Evolutionary conservation across 2,797 vertebrate genomes (phyloP).

Genomic region (Champsocephalus gunnari): DNA sequence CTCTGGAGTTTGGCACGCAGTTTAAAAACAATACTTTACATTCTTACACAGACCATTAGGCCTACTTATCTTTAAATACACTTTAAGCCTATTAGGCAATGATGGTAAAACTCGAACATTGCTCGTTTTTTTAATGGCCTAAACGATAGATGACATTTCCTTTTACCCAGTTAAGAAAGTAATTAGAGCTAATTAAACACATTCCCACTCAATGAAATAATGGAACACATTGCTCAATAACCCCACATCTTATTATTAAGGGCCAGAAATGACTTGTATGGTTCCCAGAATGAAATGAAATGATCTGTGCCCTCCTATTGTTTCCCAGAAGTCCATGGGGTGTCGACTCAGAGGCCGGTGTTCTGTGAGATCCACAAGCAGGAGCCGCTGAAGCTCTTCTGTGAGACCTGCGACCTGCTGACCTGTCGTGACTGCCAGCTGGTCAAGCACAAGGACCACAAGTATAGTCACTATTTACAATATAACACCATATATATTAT

Average conservation of each 20-base stretch:
- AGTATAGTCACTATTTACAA: constrained; percentile 73
- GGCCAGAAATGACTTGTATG: background rate
- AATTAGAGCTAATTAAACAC: background rate
- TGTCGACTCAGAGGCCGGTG: constrained; percentile 87
- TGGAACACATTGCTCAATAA: background rate
- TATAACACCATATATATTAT: background rate
- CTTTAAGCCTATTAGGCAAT: background rate
- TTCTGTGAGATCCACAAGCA: constrained; percentile 94
- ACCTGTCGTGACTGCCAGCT: constrained; percentile 94
- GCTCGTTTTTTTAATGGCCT: background rate
- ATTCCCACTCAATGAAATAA: background rate
- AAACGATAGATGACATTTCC: background rate
- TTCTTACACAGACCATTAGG: background rate
- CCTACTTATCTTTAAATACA: background rate
- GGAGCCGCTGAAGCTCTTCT: constrained; percentile 93
- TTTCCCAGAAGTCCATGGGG: constrained; percentile 84
- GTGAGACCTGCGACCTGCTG: constrained; percentile 93
- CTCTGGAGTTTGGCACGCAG: background rate
- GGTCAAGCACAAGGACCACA: constrained; percentile 93
- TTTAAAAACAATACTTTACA: background rate
- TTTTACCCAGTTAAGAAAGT: background rate
- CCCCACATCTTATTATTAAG: background rate
- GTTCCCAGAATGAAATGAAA: background rate
- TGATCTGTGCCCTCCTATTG: background rate
- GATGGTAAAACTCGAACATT: background rate